Evolutionary conservation across 1,140 invertebrate genomes (phyloP).

Genomic region (Pseudomyrmex flavicornis): DNA sequence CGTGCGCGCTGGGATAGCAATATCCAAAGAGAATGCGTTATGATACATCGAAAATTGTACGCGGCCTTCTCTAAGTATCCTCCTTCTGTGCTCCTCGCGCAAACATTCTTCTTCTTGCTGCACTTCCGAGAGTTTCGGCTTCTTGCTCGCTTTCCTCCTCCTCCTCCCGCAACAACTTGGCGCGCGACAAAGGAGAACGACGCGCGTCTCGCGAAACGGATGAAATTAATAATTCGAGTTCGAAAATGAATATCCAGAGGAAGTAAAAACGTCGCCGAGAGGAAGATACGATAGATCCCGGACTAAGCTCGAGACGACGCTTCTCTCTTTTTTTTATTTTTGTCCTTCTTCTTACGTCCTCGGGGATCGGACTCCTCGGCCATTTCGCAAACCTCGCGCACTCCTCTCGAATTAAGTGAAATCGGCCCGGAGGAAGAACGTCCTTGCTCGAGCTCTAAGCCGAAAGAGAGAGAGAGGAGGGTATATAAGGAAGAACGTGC

Average conservation of each 20-base stretch:
- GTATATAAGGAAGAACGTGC: no score
- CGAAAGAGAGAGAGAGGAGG: not conserved
- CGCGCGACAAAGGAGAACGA: not conserved
- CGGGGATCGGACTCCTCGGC: constrained; percentile 21
- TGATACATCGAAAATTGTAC: constrained; percentile 57
- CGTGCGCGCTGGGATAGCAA: constrained; percentile 76
- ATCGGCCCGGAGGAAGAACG: constrained; percentile 75
- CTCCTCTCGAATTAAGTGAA: constrained; percentile 76
- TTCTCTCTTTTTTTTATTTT: constrained; percentile 27
- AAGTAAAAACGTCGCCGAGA: constrained; percentile 22
- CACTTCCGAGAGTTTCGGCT: not conserved
- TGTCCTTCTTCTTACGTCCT: constrained; percentile 59
- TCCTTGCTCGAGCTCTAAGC: constrained; percentile 50
- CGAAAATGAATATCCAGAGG: constrained; percentile 19
- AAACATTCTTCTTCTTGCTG: no score
- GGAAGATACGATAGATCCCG: constrained; percentile 37
- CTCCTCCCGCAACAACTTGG: not conserved
- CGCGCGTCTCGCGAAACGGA: constrained; percentile 1
- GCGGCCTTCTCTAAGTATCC: constrained; percentile 32
- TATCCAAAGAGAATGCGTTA: constrained; percentile 81
- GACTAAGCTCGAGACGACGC: constrained; percentile 14
- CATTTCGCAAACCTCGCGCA: constrained; percentile 67
- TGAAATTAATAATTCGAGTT: constrained; percentile 43
- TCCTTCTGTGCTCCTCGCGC: constrained; percentile 2
- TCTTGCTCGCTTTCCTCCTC: not conserved